Base-by-base conservation (phyloP, 2,113 vertebrate genomes). In the Microtus ochrogaster region DNA sequence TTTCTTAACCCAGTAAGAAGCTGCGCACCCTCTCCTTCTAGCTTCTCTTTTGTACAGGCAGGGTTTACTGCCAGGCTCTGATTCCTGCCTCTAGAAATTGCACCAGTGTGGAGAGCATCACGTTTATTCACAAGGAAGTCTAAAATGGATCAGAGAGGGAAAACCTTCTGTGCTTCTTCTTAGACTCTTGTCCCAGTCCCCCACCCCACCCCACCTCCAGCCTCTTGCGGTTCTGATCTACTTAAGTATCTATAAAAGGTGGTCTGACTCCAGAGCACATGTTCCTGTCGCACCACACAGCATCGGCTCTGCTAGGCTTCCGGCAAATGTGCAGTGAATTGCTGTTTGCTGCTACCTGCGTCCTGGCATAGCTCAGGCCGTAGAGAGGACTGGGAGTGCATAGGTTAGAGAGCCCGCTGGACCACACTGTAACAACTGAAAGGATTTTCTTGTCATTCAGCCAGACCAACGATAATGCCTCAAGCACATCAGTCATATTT, bases 141-240 rank as follows among this genome's bases (percentile, higher is more conserved):
- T 76, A 85, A 94, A 44, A 83, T 47, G 68, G 3, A n/a, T 36
- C 4, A 41, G 5, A 85, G 14, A 66, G 5, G 26, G 85, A 90
- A 49, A 3, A 7, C 16, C 41, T 39, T 74, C 58, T n/a, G 26
- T 66, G 17, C 28, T 77, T 77, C 44, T 89, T 39, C 39, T 90
- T 41, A 70, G 7, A 83, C 63, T 83, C 70, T 85, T 33, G 63
- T 36, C 24, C 74, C 63, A 63, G 36, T 68, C 89, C 55, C 7
- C 28, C 0, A 12, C 19, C 12, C 8, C 28, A 22, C 55, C 7
- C 39, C 0, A 12, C 19, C 12, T 36, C 8, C 55, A n/a, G 52
- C 28, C 58, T 91, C 49, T 39, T 85, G 68, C n/a, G 9, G 44
- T 89, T 82, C 47, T 9, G 12, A 79, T 61, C 24, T 39, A 49